Conservation (phyloP, 2,888 invertebrate species). For the Cosmopolites sordidus region DNA sequence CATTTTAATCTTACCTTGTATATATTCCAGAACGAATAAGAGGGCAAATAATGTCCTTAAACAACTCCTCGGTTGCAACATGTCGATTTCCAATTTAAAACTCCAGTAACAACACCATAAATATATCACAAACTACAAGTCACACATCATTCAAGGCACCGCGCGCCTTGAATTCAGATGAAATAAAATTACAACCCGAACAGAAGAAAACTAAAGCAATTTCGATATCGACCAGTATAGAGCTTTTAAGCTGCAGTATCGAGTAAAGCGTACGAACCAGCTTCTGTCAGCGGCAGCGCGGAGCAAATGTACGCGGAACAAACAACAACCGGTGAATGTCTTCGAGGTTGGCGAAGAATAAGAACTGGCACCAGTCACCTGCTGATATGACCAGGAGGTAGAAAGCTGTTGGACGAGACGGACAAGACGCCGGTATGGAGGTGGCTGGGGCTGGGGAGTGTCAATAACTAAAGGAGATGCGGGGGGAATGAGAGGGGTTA, state of each 20-base stretch:
- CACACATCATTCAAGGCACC: slow-evolving; percentile 9
- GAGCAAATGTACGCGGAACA: too few species aligned
- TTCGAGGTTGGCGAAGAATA: slow-evolving; percentile 24
- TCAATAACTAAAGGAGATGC: too few species aligned
- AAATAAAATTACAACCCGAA: too few species aligned
- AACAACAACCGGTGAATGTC: slow-evolving; percentile 19
- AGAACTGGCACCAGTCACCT: slow-evolving; percentile 25
- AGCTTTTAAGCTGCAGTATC: slow-evolving; percentile 9
- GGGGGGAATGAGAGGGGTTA: too few species aligned
- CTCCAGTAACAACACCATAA: slow-evolving; percentile 8
- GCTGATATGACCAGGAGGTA: slow-evolving; percentile 28
- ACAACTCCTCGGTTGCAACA: slow-evolving; percentile 23
- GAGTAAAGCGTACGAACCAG: too few species aligned
- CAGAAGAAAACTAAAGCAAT: background rate
- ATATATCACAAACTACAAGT: slow-evolving; percentile 1
- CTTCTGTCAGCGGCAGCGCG: background rate
- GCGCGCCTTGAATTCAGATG: too few species aligned
- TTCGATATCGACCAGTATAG: slow-evolving; percentile 14
- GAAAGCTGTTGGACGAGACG: slow-evolving; percentile 21
- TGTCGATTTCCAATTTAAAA: slow-evolving; percentile 10
- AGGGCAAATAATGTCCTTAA: slow-evolving; percentile 7
- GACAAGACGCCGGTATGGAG: background rate
- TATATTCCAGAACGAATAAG: slow-evolving; percentile 16
- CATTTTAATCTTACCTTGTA: slow-evolving; percentile 26
- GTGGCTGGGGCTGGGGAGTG: too few species aligned